phyloP scores from a whole-genome alignment of 2,888 invertebrate species.

The Prosopocoilus inquinatus region DNA sequence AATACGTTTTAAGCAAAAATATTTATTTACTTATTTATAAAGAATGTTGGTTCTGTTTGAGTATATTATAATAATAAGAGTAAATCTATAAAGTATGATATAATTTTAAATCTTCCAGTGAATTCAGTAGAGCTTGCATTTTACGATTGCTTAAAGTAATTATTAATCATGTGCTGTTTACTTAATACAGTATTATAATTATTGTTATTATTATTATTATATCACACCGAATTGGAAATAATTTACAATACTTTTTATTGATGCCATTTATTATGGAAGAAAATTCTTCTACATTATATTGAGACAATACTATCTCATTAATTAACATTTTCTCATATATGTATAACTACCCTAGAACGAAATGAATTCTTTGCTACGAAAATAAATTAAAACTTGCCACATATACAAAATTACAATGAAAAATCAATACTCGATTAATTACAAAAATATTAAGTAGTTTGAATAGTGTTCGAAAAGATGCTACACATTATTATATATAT shows the following conservation, averaged over 20 bases:
- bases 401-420: constrained; percentile 18
- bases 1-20: too few species aligned
- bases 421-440: background rate
- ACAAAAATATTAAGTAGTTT: constrained; percentile 7
- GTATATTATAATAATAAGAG: too few species aligned
- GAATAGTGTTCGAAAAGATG: background rate
- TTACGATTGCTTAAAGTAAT: too few species aligned
- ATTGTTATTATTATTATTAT: background rate
- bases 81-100: too few species aligned
- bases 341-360: background rate
- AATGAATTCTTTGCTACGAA: constrained; percentile 1
- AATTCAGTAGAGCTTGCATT: too few species aligned
- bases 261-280: constrained; percentile 26
- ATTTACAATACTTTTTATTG: background rate
- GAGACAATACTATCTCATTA: constrained; percentile 19
- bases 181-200: too few species aligned
- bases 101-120: too few species aligned
- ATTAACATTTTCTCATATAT: constrained; percentile 3
- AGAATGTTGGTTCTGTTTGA: too few species aligned
- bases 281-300: constrained; percentile 33
- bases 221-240: constrained; percentile 1
- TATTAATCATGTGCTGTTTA: too few species aligned
- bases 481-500: constrained; percentile 6
- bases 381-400: constrained; percentile 11
- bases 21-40: too few species aligned